Evolutionary conservation across 2,888 invertebrate genomes (phyloP).

Genomic region (Nebria brevicollis): DNA sequence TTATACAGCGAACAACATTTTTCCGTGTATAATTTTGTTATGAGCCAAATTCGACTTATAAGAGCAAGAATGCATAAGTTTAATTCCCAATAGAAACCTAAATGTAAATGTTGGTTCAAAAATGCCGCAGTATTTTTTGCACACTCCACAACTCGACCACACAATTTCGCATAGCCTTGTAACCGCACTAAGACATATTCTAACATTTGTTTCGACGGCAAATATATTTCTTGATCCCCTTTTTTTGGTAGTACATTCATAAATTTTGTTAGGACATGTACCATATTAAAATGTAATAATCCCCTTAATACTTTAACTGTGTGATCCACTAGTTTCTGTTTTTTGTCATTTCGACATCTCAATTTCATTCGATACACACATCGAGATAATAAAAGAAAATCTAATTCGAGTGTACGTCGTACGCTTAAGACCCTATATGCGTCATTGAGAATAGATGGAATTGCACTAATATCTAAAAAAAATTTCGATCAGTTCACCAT

Average conservation of each 20-base stretch:
- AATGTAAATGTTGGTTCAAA: conserved; percentile 65
- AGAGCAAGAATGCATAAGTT: conserved; percentile 67
- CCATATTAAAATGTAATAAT: conserved; percentile 59
- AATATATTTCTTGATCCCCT: conserved; percentile 53
- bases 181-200: conserved; percentile 67
- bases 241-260: conserved; percentile 25
- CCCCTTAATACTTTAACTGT: conserved; percentile 61
- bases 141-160: conserved; percentile 65
- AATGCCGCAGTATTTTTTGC: conserved; percentile 65
- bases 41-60: conserved; percentile 67
- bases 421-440: conserved; percentile 53
- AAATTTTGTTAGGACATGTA: conserved; percentile 45
- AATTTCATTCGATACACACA: conserved; percentile 64
- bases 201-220: conserved; percentile 71
- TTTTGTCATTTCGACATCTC: conserved; percentile 65
- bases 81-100: conserved; percentile 67
- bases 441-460: conserved; percentile 50
- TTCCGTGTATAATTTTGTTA: conserved; percentile 63
- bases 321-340: conserved; percentile 64
- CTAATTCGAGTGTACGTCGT: conserved; percentile 57
- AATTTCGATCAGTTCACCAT: conserved; percentile 19
- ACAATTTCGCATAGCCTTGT: conserved; percentile 68
- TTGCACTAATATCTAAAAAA: conserved; percentile 48
- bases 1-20: conserved; percentile 67
- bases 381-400: conserved; percentile 62